Evolutionary conservation across 2,113 vertebrate genomes (phyloP).

Genomic region (Nyctibius bracteatus): DNA sequence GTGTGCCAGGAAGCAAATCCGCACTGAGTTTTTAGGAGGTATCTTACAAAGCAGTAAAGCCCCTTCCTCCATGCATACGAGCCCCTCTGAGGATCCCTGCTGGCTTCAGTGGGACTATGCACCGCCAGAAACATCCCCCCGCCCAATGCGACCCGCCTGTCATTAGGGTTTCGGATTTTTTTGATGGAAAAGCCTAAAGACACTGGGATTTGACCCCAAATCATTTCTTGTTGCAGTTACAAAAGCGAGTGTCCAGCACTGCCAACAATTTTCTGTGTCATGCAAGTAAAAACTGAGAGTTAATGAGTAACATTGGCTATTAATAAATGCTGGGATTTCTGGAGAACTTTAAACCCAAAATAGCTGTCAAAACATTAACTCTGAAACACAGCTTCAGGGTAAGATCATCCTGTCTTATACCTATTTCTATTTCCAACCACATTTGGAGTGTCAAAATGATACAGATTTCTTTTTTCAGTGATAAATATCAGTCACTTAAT

Average conservation of each 20-base stretch:
- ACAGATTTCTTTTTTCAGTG: background rate
- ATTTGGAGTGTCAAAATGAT: background rate
- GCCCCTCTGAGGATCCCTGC: background rate
- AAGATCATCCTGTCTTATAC: background rate
- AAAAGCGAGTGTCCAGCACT: background rate
- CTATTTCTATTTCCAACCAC: background rate
- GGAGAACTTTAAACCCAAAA: constrained; percentile 22
- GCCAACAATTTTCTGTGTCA: background rate
- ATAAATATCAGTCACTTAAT: background rate
- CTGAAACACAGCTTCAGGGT: background rate
- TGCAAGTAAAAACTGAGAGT: background rate
- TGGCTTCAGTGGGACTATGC: rapidly evolving
- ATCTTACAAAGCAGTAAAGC: background rate
- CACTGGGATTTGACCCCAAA: background rate
- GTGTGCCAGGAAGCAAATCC: background rate
- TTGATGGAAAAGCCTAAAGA: background rate
- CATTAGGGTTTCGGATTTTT: rapidly evolving
- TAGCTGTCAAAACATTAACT: background rate
- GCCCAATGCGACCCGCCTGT: rapidly evolving
- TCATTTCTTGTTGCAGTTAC: background rate
- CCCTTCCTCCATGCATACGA: rapidly evolving
- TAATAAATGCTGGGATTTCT: background rate
- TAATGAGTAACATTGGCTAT: background rate
- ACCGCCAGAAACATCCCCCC: rapidly evolving
- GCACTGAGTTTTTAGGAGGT: background rate